Evolutionary conservation across 2,113 vertebrate genomes (phyloP).

Genomic region (Pterocles burchelli): DNA sequence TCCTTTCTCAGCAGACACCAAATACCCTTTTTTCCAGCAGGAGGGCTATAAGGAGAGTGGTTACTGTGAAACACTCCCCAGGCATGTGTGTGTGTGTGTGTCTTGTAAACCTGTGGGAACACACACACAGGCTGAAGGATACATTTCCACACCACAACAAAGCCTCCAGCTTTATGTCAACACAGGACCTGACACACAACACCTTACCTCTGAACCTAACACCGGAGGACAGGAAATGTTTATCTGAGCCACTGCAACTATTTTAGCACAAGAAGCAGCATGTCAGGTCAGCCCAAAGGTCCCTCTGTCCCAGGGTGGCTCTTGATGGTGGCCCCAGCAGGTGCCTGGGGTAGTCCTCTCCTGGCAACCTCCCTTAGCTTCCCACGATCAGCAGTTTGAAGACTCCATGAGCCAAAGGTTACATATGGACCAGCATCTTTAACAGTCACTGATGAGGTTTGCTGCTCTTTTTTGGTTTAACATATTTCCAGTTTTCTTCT

Average conservation of each 20-base stretch:
- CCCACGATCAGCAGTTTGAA: not conserved
- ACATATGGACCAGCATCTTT: slow-evolving; percentile 61
- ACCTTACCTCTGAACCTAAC: slow-evolving; percentile 49
- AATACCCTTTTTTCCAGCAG: slow-evolving; percentile 46
- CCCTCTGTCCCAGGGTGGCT: not conserved
- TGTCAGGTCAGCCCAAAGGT: not conserved
- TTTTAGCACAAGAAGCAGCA: not conserved
- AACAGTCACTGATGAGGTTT: slow-evolving; percentile 43
- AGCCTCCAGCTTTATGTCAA: slow-evolving; percentile 24
- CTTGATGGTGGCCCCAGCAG: not conserved
- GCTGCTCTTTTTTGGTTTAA: slow-evolving; percentile 67
- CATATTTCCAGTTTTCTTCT: slow-evolving; percentile 64
- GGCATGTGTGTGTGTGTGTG: not conserved
- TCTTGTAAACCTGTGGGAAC: not conserved
- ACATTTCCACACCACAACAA: slow-evolving; percentile 7
- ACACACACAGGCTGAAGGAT: not conserved
- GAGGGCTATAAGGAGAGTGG: slow-evolving; percentile 18
- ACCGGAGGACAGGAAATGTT: slow-evolving; percentile 58
- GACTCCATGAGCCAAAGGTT: slow-evolving; percentile 59
- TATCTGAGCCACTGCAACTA: not conserved
- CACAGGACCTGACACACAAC: slow-evolving; percentile 46
- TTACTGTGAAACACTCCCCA: not conserved
- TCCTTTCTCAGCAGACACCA: slow-evolving; percentile 69
- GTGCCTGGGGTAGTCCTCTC: not conserved
- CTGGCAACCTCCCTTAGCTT: not conserved